These are phyloP conservation scores for Anastrepha ludens DNA, from an alignment of 1,140 invertebrate species.

Conservation along the genomic window DNA sequence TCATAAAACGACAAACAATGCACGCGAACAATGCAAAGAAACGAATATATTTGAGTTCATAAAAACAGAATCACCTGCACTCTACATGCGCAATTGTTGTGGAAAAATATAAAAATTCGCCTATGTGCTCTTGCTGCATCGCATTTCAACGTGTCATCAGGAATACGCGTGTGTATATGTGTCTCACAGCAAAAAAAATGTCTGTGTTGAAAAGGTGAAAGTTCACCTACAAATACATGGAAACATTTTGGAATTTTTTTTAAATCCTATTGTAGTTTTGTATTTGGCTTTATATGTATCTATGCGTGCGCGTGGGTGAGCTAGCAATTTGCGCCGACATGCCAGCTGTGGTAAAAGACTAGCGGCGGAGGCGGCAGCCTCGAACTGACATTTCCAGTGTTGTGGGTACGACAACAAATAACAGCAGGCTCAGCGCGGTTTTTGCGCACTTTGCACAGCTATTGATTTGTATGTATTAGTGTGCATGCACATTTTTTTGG, in stretches of 20 bases:
- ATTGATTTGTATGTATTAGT: not conserved
- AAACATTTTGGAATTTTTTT: slow-evolving; percentile 22
- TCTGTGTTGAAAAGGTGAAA: not conserved
- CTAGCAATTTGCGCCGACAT: not conserved
- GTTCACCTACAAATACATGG: not conserved
- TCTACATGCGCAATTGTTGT: no score
- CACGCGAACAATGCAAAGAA: no score
- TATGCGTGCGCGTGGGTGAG: not conserved
- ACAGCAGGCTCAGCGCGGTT: not conserved
- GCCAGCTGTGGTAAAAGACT: not conserved
- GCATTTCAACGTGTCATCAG: not conserved
- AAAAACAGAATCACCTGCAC: no score
- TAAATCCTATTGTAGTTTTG: not conserved
- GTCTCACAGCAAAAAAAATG: not conserved
- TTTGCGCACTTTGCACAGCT: not conserved
- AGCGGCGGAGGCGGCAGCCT: not conserved
- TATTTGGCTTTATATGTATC: not conserved
- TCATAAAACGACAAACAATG: no score
- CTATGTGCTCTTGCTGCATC: not conserved
- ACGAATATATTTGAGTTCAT: no score
- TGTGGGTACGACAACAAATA: not conserved
- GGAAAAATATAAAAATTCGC: not conserved
- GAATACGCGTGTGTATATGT: not conserved
- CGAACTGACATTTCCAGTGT: slow-evolving; percentile 18
- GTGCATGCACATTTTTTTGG: not conserved